A percentile compares a stretch with the other conserved stretches of the same genome.
phyloP scores from a whole-genome alignment of 2,797 vertebrate genomes.

The Microctenopoma steveboyesi region DNA sequence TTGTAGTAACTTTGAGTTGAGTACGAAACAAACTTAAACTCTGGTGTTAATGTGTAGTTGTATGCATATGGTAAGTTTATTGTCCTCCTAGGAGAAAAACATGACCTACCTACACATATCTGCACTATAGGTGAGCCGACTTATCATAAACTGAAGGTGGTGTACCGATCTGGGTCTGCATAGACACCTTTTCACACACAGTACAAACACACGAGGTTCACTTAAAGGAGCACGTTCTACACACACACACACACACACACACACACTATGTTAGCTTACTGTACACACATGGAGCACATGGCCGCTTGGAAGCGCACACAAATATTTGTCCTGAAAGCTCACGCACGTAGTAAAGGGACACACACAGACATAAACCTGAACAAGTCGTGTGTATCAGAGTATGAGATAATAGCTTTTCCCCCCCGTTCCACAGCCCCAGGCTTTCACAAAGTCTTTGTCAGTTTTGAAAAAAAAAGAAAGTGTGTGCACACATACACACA shows the following conservation, averaged over 20 bases:
- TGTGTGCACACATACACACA: neutral
- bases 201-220: slow-evolving; percentile 49
- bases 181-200: slow-evolving; percentile 27
- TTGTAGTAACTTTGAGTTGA: slow-evolving; percentile 6
- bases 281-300: slow-evolving; percentile 61
- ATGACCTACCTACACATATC: slow-evolving; percentile 13
- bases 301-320: slow-evolving; percentile 31
- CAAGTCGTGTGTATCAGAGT: slow-evolving; percentile 30
- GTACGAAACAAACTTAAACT: too few species aligned
- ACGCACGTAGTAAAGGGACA: slow-evolving; percentile 21
- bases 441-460: slow-evolving; percentile 63
- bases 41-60: neutral
- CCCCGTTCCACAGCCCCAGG: slow-evolving; percentile 37
- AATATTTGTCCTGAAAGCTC: slow-evolving; percentile 37
- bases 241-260: slow-evolving; percentile 48
- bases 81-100: neutral
- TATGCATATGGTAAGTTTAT: neutral
- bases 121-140: slow-evolving; percentile 55
- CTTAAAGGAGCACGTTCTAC: slow-evolving; percentile 37
- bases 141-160: slow-evolving; percentile 33
- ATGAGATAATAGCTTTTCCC: slow-evolving; percentile 56
- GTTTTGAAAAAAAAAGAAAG: slow-evolving; percentile 16
- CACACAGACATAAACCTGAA: slow-evolving; percentile 41
- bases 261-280: slow-evolving; percentile 67
- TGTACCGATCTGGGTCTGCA: slow-evolving; percentile 70